These are phyloP conservation scores for Blastobasis adustella DNA, from an alignment of 2,888 invertebrate genomes.

Conservation along the genomic window DNA sequence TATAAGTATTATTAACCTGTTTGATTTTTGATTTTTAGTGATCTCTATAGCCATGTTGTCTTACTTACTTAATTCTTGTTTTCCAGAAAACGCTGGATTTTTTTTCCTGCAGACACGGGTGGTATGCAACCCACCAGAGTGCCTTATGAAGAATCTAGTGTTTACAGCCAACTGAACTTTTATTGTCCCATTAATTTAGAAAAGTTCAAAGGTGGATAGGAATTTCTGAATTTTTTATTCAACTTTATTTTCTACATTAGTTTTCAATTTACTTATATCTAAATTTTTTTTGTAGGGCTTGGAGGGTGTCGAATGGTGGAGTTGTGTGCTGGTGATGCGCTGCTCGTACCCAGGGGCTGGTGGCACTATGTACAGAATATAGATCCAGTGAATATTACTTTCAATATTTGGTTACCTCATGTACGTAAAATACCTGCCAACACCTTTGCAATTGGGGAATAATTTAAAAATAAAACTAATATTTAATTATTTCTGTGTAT, in stretches of 20 bases:
- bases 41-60: too few relatives aligned
- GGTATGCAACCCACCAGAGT: conserved; percentile 86
- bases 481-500: too few relatives aligned
- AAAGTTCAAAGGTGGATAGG: conserved; percentile 58
- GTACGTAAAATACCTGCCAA: conserved; percentile 46
- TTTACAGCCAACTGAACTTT: conserved; percentile 90
- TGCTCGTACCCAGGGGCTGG: conserved; percentile 94
- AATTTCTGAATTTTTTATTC: too few relatives aligned
- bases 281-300: conserved; percentile 30
- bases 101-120: conserved; percentile 88
- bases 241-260: too few relatives aligned
- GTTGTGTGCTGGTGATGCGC: conserved; percentile 88
- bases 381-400: conserved; percentile 77
- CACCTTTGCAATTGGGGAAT: neutral
- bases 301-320: conserved; percentile 73
- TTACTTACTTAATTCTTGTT: neutral
- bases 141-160: conserved; percentile 97
- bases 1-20: neutral
- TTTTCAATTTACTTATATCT: too few relatives aligned
- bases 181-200: conserved; percentile 76
- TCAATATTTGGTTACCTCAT: conserved; percentile 84
- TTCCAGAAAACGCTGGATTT: conserved; percentile 90
- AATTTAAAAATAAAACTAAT: too few relatives aligned
- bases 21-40: too few relatives aligned
- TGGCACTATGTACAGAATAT: conserved; percentile 97